phyloP scores from a whole-genome alignment of 2,888 invertebrate species.

The Eudemis profundana region DNA sequence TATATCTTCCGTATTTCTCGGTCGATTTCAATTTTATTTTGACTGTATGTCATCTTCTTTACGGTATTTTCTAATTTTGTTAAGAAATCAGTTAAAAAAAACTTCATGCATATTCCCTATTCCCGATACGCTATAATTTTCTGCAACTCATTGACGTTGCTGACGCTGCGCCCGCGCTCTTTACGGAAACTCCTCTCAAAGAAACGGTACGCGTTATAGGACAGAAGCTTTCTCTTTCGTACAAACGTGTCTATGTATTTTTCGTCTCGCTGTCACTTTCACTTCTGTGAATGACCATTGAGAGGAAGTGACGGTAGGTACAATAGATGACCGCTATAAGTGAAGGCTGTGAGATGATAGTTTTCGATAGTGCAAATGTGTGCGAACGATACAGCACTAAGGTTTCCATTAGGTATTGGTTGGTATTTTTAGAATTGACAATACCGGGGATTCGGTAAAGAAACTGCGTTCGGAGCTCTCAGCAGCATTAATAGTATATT shows the following conservation, averaged over 20 bases:
- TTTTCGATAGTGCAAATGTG: constrained; percentile 10
- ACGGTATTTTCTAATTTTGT: too few species aligned
- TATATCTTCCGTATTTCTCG: too few species aligned
- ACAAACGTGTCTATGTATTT: constrained; percentile 47
- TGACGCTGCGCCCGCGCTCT: constrained; percentile 35
- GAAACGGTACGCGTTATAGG: constrained; percentile 62
- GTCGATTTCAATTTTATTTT: too few species aligned
- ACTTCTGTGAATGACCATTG: constrained; percentile 48
- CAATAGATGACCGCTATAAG: constrained; percentile 41
- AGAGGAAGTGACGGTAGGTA: constrained; percentile 42
- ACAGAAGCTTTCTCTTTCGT: constrained; percentile 50
- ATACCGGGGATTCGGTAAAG: too few species aligned
- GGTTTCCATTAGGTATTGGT: not conserved
- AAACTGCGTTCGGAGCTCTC: too few species aligned
- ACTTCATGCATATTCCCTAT: too few species aligned
- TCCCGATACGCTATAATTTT: not conserved
- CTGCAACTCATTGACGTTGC: not conserved
- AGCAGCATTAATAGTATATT: too few species aligned
- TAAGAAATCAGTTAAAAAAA: too few species aligned
- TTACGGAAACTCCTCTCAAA: constrained; percentile 56
- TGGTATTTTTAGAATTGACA: too few species aligned
- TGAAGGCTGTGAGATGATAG: constrained; percentile 5
- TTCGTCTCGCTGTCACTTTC: constrained; percentile 52
- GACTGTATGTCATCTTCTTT: too few species aligned
- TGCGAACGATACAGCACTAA: not conserved